Percentiles rank a stretch among this genome's conserved stretches.
Conservation (phyloP, 2,797 vertebrate genomes). For the Labroides dimidiatus region DNA sequence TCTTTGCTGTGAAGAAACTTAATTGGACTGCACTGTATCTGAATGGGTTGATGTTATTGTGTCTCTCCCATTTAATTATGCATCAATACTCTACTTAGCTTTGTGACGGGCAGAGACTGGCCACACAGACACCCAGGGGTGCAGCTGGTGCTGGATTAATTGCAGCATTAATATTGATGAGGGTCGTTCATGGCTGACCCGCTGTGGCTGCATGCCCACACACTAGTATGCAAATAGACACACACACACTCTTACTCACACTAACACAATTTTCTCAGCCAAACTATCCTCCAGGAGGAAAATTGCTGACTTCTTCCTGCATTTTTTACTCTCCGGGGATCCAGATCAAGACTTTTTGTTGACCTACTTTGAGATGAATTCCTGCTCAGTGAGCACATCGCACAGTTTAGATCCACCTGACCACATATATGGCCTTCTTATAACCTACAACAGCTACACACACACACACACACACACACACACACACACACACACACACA, state of each 20-base stretch:
- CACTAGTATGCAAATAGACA: conserved; percentile 4
- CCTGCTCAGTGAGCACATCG: conserved; percentile 16
- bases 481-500: conserved; percentile 21
- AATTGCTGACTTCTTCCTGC: conserved; percentile 5
- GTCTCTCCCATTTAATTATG: conserved; percentile 52
- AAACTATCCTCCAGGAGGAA: conserved; percentile 25
- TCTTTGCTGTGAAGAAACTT: neutral
- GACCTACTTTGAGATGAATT: conserved; percentile 64
- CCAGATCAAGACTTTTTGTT: conserved; percentile 28
- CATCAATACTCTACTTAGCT: conserved; percentile 39
- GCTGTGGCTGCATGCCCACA: conserved; percentile 35
- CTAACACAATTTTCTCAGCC: conserved; percentile 5
- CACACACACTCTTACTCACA: neutral
- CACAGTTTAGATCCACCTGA: conserved; percentile 21
- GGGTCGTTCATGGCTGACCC: conserved; percentile 65
- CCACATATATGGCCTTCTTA: conserved; percentile 6
- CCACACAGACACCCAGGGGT: conserved; percentile 40
- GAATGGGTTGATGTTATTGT: conserved; percentile 27
- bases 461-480: conserved; percentile 13
- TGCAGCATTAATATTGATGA: conserved; percentile 82
- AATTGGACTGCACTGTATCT: conserved; percentile 19
- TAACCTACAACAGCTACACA: conserved; percentile 25
- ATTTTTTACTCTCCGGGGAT: conserved; percentile 19
- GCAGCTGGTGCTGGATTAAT: conserved; percentile 71
- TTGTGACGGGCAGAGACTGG: conserved; percentile 37